These are phyloP conservation scores for Anastrepha ludens DNA, from an alignment of 1,140 invertebrate genomes.

Conservation along the genomic window DNA sequence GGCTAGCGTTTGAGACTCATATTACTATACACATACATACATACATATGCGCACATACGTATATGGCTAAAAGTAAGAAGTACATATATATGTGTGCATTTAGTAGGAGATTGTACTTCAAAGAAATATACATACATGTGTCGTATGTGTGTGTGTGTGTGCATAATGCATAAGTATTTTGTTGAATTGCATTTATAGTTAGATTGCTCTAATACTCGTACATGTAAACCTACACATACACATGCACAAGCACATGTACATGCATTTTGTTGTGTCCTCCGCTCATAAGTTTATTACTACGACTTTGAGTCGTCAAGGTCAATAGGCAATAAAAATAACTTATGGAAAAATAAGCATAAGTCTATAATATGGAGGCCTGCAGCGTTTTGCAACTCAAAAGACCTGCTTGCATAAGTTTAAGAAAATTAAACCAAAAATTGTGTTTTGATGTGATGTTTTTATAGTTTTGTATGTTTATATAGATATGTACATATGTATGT, in stretches of 20 bases:
- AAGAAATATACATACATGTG: not conserved
- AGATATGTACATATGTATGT: not conserved
- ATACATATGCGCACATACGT: not conserved
- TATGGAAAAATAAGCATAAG: not conserved
- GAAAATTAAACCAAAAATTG: not conserved
- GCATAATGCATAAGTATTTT: not conserved
- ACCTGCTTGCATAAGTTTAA: not conserved
- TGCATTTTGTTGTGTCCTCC: not conserved
- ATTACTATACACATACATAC: not conserved
- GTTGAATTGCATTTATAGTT: conserved; percentile 40
- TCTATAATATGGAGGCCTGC: not conserved
- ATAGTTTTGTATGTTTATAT: not conserved
- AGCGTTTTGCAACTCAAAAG: not conserved
- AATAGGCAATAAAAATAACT: conserved; percentile 39
- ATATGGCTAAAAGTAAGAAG: too few relatives aligned
- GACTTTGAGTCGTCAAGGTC: conserved; percentile 27
- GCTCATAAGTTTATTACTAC: not conserved
- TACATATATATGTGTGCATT: too few relatives aligned
- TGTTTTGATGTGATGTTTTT: not conserved
- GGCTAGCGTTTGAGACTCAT: not conserved
- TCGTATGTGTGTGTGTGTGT: not conserved
- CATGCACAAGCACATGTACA: not conserved
- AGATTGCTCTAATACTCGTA: not conserved
- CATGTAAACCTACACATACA: not conserved
- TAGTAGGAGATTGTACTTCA: too few relatives aligned